Percentiles rank a stretch among this genome's conserved stretches.
These are phyloP conservation scores for Galeopsomyia nigrocyanea DNA, from an alignment of 2,888 invertebrate genomes.

Conservation along the genomic window DNA sequence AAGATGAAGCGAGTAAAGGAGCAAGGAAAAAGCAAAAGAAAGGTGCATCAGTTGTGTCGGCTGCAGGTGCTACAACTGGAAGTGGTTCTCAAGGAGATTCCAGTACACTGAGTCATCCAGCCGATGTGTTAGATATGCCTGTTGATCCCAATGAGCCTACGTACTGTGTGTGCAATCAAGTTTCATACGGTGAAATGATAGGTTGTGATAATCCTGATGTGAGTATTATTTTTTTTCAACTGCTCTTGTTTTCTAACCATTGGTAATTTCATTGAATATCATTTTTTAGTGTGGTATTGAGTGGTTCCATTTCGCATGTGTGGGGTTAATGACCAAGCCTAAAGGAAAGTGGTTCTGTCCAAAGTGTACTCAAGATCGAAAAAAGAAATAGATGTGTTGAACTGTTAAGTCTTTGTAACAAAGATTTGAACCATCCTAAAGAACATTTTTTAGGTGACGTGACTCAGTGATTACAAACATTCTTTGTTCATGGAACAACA, in stretches of 20 bases:
- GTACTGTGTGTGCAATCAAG: slow-evolving; percentile 97
- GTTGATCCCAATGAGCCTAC: slow-evolving; percentile 99
- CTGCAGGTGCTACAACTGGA: slow-evolving; percentile 62
- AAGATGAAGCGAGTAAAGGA: slow-evolving; percentile 64
- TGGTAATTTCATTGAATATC: slow-evolving; percentile 3
- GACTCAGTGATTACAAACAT: slow-evolving; percentile 33
- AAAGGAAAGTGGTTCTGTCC: slow-evolving; percentile 93
- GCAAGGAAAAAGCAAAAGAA: slow-evolving; percentile 75
- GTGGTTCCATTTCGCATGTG: slow-evolving; percentile 97
- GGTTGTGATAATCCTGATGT: slow-evolving; percentile 94
- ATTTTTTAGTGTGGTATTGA: slow-evolving; percentile 83
- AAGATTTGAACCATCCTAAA: slow-evolving; percentile 39
- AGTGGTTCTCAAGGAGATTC: slow-evolving; percentile 65
- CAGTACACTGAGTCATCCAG: slow-evolving; percentile 78
- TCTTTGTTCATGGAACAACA: slow-evolving; percentile 32
- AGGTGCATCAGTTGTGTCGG: slow-evolving; percentile 65
- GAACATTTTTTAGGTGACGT: slow-evolving; percentile 23
- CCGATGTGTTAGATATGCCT: slow-evolving; percentile 91
- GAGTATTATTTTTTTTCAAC: slow-evolving; percentile 60
- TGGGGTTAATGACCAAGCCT: slow-evolving; percentile 90
- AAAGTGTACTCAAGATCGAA: slow-evolving; percentile 73
- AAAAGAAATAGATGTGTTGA: slow-evolving; percentile 67
- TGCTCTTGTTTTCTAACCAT: neutral
- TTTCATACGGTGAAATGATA: slow-evolving; percentile 97
- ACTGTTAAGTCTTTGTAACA: slow-evolving; percentile 32